These are phyloP conservation scores for Tiliacea citrago DNA, from an alignment of 2,888 invertebrate genomes.

Conservation along the genomic window DNA sequence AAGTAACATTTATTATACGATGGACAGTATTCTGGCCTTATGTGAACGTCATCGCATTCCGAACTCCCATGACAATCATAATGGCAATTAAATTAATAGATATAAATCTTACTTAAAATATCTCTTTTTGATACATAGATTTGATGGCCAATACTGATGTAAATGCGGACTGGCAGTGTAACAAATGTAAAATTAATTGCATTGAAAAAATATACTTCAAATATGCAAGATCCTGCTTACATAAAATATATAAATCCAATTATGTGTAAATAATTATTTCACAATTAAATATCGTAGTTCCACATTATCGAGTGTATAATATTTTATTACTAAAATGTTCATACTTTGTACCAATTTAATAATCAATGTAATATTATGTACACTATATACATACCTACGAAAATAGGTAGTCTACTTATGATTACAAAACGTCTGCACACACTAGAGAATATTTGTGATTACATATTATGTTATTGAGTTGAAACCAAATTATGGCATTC, in stretches of 20 bases:
- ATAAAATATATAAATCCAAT: slow-evolving; percentile 64
- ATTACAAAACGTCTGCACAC: slow-evolving; percentile 64
- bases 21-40: slow-evolving; percentile 70
- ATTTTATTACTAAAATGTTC: slow-evolving; percentile 61
- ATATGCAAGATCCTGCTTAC: slow-evolving; percentile 85
- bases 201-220: slow-evolving; percentile 73
- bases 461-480: slow-evolving; percentile 52
- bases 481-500: slow-evolving; percentile 67
- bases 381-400: slow-evolving; percentile 78
- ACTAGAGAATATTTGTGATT: slow-evolving; percentile 62
- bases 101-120: slow-evolving; percentile 59
- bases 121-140: slow-evolving; percentile 62
- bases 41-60: slow-evolving; percentile 58
- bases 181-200: slow-evolving; percentile 76
- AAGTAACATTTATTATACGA: slow-evolving; percentile 67
- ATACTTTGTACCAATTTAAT: slow-evolving; percentile 68
- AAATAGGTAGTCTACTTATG: slow-evolving; percentile 70
- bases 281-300: slow-evolving; percentile 70
- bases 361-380: slow-evolving; percentile 73
- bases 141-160: slow-evolving; percentile 68
- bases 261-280: slow-evolving; percentile 61
- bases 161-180: slow-evolving; percentile 86
- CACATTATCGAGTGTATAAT: slow-evolving; percentile 65
- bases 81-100: slow-evolving; percentile 59
- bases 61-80: slow-evolving; percentile 55